Evolutionary conservation across 1,140 invertebrate species (phyloP).

Genomic region (Colletes latitarsis): DNA sequence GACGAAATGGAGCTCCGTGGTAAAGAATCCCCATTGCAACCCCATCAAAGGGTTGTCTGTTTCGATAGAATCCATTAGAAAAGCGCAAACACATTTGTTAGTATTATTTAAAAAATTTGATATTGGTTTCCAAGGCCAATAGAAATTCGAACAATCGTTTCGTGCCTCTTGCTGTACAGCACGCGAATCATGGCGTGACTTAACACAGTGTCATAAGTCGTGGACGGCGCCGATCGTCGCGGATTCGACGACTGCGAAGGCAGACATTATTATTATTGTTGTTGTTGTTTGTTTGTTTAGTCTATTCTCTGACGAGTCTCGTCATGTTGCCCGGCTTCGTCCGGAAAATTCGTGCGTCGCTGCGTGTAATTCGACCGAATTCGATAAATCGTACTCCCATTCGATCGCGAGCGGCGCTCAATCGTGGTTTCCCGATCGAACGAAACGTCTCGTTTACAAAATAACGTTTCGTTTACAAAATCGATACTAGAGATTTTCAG

Average conservation of each 20-base stretch:
- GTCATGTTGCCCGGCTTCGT: conserved; percentile 76
- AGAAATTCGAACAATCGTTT: neutral
- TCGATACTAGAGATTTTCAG: no score
- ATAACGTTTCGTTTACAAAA: no score
- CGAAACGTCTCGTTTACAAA: no score
- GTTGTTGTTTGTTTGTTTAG: conserved; percentile 80
- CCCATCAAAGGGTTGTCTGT: no score
- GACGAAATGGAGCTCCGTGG: no score
- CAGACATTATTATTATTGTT: conserved; percentile 73
- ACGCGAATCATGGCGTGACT: conserved; percentile 34
- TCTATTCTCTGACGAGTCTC: conserved; percentile 70
- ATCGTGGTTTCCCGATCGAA: neutral
- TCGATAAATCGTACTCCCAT: no score
- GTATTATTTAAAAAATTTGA: no score
- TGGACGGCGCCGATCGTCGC: conserved; percentile 42
- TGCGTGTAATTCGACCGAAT: neutral
- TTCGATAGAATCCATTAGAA: no score
- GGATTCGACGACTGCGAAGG: conserved; percentile 36
- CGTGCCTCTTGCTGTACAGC: neutral
- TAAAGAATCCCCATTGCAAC: no score
- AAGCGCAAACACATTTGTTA: no score
- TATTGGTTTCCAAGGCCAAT: no score
- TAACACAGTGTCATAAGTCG: conserved; percentile 60
- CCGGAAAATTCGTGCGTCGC: neutral
- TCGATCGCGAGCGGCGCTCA: no score